These are phyloP conservation scores for Taxidea taxus DNA, from an alignment of 2,113 vertebrate species.

Conservation along the genomic window DNA sequence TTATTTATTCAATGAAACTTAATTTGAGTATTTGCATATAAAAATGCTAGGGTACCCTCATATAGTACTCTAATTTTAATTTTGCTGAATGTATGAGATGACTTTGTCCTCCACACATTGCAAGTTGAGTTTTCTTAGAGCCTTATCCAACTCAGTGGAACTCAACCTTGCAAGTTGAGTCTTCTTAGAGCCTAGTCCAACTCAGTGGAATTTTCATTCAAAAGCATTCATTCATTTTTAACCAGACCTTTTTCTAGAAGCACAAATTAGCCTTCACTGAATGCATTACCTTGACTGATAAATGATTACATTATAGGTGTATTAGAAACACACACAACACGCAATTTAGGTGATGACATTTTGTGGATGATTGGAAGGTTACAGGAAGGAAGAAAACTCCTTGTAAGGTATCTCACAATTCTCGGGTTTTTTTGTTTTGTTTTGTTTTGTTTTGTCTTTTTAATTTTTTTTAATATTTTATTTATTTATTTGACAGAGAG, in stretches of 20 bases:
- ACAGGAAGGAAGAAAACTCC: not conserved
- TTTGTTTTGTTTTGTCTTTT: no score
- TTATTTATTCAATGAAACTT: conserved; percentile 21
- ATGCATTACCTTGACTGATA: not conserved
- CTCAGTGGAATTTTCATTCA: not conserved
- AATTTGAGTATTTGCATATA: conserved; percentile 45
- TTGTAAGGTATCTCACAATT: not conserved
- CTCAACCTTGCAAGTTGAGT: conserved; percentile 23
- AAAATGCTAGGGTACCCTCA: conserved; percentile 56
- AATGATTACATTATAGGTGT: not conserved
- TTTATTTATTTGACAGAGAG: no score
- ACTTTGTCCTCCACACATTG: conserved; percentile 43
- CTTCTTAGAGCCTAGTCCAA: conserved; percentile 35
- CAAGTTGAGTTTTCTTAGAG: conserved; percentile 45
- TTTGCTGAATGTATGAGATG: conserved; percentile 48
- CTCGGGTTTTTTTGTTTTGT: no score
- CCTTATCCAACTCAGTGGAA: not conserved
- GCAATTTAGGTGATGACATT: not conserved
- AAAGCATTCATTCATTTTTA: conserved; percentile 67
- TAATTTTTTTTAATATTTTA: no score
- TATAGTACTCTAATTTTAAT: conserved; percentile 49
- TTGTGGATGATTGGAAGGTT: not conserved
- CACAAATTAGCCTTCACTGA: conserved; percentile 40
- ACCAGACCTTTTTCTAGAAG: conserved; percentile 66
- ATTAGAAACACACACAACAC: not conserved